A percentile compares a stretch with the other conserved stretches of the same genome.
phyloP scores from a whole-genome alignment of 2,113 vertebrate genomes.

The Stigmatopora nigra region DNA sequence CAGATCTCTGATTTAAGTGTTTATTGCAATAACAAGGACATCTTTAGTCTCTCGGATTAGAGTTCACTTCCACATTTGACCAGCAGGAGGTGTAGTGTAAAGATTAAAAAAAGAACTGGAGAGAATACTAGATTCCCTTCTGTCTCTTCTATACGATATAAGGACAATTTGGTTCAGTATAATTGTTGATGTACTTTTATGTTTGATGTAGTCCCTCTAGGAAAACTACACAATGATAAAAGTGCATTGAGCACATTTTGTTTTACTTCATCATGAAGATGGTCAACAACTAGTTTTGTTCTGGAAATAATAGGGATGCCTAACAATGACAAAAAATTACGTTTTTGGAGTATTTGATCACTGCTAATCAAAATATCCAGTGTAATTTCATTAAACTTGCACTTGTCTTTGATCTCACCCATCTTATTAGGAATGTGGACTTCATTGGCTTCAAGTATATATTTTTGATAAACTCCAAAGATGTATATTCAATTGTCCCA shows the following conservation, averaged over 20 bases:
- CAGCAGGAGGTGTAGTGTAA: slow-evolving; percentile 59
- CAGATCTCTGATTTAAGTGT: background rate
- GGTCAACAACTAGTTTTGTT: no score
- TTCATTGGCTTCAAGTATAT: slow-evolving; percentile 62
- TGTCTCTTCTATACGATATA: slow-evolving; percentile 5
- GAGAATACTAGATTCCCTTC: slow-evolving; percentile 6
- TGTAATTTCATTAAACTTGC: slow-evolving; percentile 1
- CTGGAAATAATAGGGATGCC: no score
- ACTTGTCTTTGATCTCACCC: slow-evolving; percentile 50
- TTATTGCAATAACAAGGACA: background rate
- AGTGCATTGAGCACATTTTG: background rate
- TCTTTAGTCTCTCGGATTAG: background rate
- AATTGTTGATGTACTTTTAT: background rate
- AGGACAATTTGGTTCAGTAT: background rate
- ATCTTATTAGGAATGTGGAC: slow-evolving; percentile 57
- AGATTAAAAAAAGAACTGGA: slow-evolving; percentile 18
- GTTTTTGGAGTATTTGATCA: background rate
- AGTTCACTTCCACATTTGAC: slow-evolving; percentile 29
- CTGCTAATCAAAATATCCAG: background rate
- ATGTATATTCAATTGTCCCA: no score
- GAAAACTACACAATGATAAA: background rate
- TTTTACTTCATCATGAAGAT: background rate
- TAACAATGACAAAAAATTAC: no score
- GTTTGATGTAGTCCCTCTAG: background rate
- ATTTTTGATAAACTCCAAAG: slow-evolving; percentile 9